A percentile compares a stretch with the other conserved stretches of the same genome.
Evolutionary conservation across 2,113 vertebrate species (phyloP).

Genomic region (Tragelaphus buxtoni): DNA sequence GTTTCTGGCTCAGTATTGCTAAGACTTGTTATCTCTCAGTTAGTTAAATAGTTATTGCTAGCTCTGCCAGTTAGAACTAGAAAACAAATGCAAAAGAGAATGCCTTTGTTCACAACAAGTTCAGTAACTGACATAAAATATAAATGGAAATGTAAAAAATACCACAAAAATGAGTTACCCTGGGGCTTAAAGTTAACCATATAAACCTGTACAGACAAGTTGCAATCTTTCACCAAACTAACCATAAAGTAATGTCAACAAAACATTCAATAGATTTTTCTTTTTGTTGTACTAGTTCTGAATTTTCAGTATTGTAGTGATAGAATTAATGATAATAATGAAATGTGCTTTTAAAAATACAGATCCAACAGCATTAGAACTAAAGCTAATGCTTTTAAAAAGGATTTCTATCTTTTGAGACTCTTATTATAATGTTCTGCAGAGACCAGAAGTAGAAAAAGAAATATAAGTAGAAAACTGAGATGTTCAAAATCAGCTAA

Average conservation of each 20-base stretch:
- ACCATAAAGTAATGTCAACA: constrained; percentile 2
- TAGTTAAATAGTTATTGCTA: neutral
- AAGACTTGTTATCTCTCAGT: neutral
- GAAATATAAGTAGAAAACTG: neutral
- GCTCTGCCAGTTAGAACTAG: constrained; percentile 8
- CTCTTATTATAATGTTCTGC: neutral
- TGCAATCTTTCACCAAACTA: constrained; percentile 35
- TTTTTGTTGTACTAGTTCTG: constrained; percentile 9
- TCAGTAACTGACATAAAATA: constrained; percentile 72
- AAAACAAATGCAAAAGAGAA: constrained; percentile 74
- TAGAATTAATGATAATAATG: constrained; percentile 25
- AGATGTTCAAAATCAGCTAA: constrained; percentile 41
- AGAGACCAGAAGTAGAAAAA: constrained; percentile 35
- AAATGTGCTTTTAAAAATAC: constrained; percentile 27
- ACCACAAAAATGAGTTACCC: constrained; percentile 54
- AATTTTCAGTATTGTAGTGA: neutral
- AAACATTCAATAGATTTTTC: neutral
- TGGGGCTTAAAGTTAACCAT: constrained; percentile 51
- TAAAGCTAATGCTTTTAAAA: constrained; percentile 40
- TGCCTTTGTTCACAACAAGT: constrained; percentile 69
- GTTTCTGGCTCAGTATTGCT: constrained; percentile 19
- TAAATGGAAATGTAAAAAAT: constrained; percentile 67
- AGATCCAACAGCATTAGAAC: constrained; percentile 21
- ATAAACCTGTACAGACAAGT: constrained; percentile 53
- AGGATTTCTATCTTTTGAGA: constrained; percentile 39